Conservation (phyloP, 2,888 invertebrate species). For the Cactoblastis cactorum region DNA sequence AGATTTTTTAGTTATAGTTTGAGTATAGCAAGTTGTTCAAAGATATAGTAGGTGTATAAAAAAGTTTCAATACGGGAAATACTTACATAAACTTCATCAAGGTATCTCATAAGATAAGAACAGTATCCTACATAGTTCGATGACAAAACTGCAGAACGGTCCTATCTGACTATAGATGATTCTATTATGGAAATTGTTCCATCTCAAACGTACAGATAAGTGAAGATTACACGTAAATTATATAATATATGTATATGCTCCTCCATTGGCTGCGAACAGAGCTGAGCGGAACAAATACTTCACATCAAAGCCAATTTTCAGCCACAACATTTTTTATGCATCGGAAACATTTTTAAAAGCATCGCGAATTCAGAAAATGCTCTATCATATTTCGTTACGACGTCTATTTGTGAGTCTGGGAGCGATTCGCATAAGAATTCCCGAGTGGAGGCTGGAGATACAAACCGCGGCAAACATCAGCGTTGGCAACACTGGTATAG, state of each 20-base stretch:
- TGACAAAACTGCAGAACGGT: constrained; percentile 65
- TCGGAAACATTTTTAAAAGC: constrained; percentile 11
- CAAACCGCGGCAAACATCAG: constrained; percentile 46
- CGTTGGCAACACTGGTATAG: constrained; percentile 45
- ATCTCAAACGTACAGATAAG: constrained; percentile 65
- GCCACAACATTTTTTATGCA: constrained; percentile 8
- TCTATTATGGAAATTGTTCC: constrained; percentile 63
- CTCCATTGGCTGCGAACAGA: constrained; percentile 19
- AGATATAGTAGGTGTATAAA: too few species aligned
- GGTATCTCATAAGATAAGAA: constrained; percentile 49
- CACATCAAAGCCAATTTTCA: constrained; percentile 19
- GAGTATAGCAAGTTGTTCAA: too few species aligned
- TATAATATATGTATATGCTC: too few species aligned
- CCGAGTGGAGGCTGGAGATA: constrained; percentile 31
- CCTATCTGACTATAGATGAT: constrained; percentile 63
- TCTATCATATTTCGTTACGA: constrained; percentile 33
- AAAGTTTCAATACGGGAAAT: constrained; percentile 4
- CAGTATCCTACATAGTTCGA: constrained; percentile 48
- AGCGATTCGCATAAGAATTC: constrained; percentile 30
- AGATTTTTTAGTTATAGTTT: too few species aligned
- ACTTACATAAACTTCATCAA: constrained; percentile 21
- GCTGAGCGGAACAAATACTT: constrained; percentile 34
- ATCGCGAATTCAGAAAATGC: constrained; percentile 10
- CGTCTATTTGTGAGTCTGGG: constrained; percentile 31
- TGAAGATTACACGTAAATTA: constrained; percentile 63